Base-by-base conservation (phyloP, 1,140 invertebrate genomes). In the Heliconius hewitsoni region DNA sequence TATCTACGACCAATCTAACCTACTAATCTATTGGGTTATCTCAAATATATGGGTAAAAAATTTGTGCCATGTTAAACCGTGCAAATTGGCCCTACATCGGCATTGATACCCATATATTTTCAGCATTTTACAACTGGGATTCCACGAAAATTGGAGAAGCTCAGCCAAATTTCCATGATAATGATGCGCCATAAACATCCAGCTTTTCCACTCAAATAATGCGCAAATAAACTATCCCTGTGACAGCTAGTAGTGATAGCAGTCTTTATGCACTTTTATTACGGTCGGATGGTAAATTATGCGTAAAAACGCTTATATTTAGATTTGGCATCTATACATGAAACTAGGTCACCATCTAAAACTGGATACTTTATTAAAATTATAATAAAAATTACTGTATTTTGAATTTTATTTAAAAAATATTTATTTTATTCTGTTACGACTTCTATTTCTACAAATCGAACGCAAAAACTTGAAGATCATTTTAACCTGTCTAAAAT, bases 181-280 rank as follows among this genome's bases (percentile, higher is more conserved):
- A 87, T 87, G 85, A 87, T 84, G 72, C 77, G 66, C 82, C 82
- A 85, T 87, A 84, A 86, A 86, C 80, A 86, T 86, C 77, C 81
- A 75, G 84, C 81, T 83, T 87, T 87, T 84, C 82, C 82, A 85
- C 84, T 87, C 81, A 87, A 83, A 84, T 87, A 84, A 84, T 85
- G 79, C 80, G 80, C 57, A 74, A 77, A 85, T 85, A 83, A 85
- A 86, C 75, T 81, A 81, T 79, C 77, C 27, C 55, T 72, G 78
- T 82, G 81, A 83, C 83, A 82, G 80, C 82, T 82, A 80, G 81
- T 81, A 82, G 73, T 77, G 75, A 81, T 82, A 78, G 73, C 70
- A 76, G 79, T 66, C 42, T 81, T 82, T 80, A 82, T 82, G 78
- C 78, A 73, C 72, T 80, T 75, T 80, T 78, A 78, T 76, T 75